phyloP scores from a whole-genome alignment of 2,888 invertebrate genomes.

The Lycaena phlaeas region DNA sequence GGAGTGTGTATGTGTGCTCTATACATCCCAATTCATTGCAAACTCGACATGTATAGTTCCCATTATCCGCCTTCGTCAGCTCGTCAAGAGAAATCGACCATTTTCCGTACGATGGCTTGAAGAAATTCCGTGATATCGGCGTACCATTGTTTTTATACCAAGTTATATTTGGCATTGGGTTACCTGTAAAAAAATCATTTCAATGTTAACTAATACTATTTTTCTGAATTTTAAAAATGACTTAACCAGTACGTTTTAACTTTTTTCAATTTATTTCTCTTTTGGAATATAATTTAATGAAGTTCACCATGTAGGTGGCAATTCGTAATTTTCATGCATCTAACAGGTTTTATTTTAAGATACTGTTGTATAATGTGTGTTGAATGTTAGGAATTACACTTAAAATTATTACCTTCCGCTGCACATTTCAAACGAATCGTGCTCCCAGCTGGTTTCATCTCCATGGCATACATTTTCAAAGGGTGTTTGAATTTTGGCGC shows the following conservation, averaged over 20 bases:
- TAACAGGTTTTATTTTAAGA: too few species aligned
- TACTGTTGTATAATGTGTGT: too few species aligned
- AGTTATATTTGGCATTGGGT: slow-evolving; percentile 80
- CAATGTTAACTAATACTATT: too few species aligned
- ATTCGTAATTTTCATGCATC: too few species aligned
- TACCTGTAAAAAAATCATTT: slow-evolving; percentile 22
- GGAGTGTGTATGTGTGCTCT: slow-evolving; percentile 78
- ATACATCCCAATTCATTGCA: slow-evolving; percentile 88
- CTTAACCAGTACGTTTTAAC: too few species aligned
- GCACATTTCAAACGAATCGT: slow-evolving; percentile 81
- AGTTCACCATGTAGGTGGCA: too few species aligned
- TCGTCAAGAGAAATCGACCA: slow-evolving; percentile 87
- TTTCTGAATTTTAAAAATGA: too few species aligned
- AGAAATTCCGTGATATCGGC: slow-evolving; percentile 76
- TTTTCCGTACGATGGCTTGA: slow-evolving; percentile 77
- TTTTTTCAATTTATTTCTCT: too few species aligned
- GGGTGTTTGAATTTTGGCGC: slow-evolving; percentile 55
- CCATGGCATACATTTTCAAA: slow-evolving; percentile 48
- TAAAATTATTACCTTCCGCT: slow-evolving; percentile 66
- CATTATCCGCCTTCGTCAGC: slow-evolving; percentile 86
- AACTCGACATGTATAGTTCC: slow-evolving; percentile 90
- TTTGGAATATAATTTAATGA: too few species aligned
- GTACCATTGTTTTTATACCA: slow-evolving; percentile 85
- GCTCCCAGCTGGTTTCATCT: slow-evolving; percentile 85
- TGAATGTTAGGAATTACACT: neutral